Percentiles rank a stretch among this genome's conserved stretches.
Conservation (phyloP, 2,797 vertebrate genomes). For the Sylvilagus floridanus region DNA sequence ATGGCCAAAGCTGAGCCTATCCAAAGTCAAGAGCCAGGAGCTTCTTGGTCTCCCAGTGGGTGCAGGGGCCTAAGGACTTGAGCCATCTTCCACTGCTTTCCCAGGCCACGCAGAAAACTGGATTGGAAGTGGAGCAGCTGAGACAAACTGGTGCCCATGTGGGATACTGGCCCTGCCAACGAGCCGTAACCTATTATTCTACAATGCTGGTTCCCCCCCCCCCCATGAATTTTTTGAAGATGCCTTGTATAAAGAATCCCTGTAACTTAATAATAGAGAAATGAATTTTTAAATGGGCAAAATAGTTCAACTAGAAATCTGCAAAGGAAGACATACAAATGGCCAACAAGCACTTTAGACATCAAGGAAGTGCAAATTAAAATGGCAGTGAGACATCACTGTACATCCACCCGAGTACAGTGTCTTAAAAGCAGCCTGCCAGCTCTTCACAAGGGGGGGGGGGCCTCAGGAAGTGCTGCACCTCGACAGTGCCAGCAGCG, state of each 20-base stretch:
- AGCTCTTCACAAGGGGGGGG: background rate
- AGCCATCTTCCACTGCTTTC: too few relatives aligned
- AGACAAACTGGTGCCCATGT: too few relatives aligned
- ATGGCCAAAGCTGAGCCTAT: too few relatives aligned
- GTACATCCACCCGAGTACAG: background rate
- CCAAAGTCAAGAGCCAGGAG: too few relatives aligned
- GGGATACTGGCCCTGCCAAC: too few relatives aligned
- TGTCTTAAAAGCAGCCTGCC: background rate
- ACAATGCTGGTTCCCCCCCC: too few relatives aligned
- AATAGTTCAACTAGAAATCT: background rate
- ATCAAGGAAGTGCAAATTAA: background rate
- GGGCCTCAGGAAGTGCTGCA: background rate
- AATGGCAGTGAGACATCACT: background rate
- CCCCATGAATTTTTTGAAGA: too few relatives aligned
- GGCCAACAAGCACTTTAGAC: background rate
- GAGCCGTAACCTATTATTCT: too few relatives aligned
- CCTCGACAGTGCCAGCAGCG: background rate
- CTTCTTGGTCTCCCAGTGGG: too few relatives aligned
- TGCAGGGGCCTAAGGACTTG: too few relatives aligned
- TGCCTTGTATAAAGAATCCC: background rate
- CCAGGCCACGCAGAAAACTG: too few relatives aligned
- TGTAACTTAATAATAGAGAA: constrained; percentile 30
- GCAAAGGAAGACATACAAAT: background rate
- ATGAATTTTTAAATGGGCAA: background rate
- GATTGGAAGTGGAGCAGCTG: too few relatives aligned